These are phyloP conservation scores for Rhinichthys klamathensis DNA, from an alignment of 2,113 vertebrate genomes.

Conservation along the genomic window DNA sequence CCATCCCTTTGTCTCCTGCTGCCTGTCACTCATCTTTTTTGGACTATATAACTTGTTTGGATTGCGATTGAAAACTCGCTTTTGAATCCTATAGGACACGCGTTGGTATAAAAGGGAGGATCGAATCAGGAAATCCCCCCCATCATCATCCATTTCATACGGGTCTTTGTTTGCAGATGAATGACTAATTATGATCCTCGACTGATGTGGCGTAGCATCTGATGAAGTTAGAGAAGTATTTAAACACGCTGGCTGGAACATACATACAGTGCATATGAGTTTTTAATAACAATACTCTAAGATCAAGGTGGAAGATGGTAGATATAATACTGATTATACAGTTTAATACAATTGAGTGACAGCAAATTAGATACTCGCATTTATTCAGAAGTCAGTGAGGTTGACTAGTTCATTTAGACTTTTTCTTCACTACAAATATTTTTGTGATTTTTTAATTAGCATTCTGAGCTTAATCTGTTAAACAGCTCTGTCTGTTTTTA, in stretches of 20 bases:
- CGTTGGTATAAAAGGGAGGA: not conserved
- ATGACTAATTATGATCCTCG: not conserved
- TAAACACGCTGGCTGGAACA: not conserved
- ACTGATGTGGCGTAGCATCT: not conserved
- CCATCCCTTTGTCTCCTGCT: slow-evolving; percentile 11
- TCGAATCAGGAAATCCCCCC: not conserved
- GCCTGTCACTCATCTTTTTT: slow-evolving; percentile 28
- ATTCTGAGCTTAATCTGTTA: not conserved
- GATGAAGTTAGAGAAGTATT: slow-evolving; percentile 9
- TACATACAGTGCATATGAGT: not conserved
- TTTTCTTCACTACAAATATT: not conserved
- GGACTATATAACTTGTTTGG: not conserved
- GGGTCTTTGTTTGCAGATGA: slow-evolving; percentile 21
- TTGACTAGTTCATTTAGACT: not conserved
- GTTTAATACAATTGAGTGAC: not conserved
- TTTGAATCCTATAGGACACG: slow-evolving; percentile 17
- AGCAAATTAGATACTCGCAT: not conserved
- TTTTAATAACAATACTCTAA: not conserved
- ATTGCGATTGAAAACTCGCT: slow-evolving; percentile 9
- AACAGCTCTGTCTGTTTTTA: not conserved
- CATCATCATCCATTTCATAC: not conserved
- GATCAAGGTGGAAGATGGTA: not conserved
- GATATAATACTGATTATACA: not conserved
- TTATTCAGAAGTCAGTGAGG: not conserved
- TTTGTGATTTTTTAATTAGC: not conserved